Base-by-base conservation (phyloP, 2,888 invertebrate genomes). In the Ellobium chinense region DNA sequence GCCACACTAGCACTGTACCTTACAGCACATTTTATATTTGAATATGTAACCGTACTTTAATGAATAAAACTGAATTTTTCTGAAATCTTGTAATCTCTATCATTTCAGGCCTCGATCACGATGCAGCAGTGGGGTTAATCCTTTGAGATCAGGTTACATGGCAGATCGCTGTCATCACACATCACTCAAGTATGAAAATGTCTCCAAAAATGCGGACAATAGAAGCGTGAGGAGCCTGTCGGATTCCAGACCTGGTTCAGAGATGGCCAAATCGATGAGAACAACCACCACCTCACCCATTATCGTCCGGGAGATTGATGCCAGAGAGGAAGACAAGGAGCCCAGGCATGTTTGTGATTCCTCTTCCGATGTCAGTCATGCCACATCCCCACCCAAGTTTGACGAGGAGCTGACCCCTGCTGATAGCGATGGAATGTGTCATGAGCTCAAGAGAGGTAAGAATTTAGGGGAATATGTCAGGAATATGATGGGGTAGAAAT, bases 341-440 rank as follows among this genome's bases (percentile, higher is more conserved):
- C 1, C 34, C 0, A 12, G 14, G 34, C 29, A 29, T 21, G 39
- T n/a, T 2, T 18, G 37, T 29, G 65, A 68, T 18, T 65, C 54
- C n/a, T 77, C 72, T 7, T 78, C 78, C n/a, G 70, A 63, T 27
- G 54, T 34, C 58, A 78, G 78, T 46, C 65, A 73, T 24, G 46
- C 56, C 27, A 27, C 37, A 27, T 62, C 78, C 9, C 70, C 70
- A 7, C 18, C 39, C 2, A 60, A 46, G 34, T 70, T 72, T 62
- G 78, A 78, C 39, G 80, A 74, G 58, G 80, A 69, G 34, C 60
- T 80, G 18, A 69, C 80, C 5, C 80, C 80, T 24, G 80, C 75
- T 5, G 80, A 80, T 56, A 80, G 80, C 62, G 80, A 80, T 54
- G 80, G 80, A 27, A 80, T 80, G 80, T 80, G 80, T 60, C 60